Conservation (phyloP, 2,888 invertebrate species). For the Xestia rhomboidea region DNA sequence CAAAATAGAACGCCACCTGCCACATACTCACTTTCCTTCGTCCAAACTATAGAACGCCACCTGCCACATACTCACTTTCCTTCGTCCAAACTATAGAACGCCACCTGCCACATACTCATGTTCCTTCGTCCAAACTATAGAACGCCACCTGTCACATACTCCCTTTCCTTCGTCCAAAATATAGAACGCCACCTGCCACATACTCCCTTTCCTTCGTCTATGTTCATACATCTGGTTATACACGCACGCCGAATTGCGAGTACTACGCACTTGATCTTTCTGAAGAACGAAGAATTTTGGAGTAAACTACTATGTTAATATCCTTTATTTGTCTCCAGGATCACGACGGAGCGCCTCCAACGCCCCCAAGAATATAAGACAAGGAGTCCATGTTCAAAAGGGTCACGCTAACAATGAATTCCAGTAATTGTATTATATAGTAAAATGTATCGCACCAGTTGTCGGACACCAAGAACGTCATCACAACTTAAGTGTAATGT, state of each 20-base stretch:
- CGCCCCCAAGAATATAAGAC: conserved; percentile 85
- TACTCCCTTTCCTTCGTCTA: neutral
- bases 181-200: neutral
- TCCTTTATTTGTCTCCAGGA: conserved; percentile 76
- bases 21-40: neutral
- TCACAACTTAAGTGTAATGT: conserved; percentile 64
- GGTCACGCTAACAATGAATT: conserved; percentile 75
- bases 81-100: neutral
- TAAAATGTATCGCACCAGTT: conserved; percentile 61
- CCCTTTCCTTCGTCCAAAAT: neutral
- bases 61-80: neutral
- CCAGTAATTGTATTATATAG: conserved; percentile 79
- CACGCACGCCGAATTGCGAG: neutral
- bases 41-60: neutral
- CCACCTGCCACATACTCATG: neutral
- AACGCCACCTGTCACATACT: neutral
- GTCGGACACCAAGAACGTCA: conserved; percentile 60
- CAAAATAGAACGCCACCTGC: neutral
- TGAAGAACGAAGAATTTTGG: neutral
- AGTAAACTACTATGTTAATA: neutral
- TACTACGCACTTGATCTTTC: neutral
- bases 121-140: neutral
- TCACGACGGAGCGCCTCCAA: conserved; percentile 87
- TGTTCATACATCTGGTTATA: conserved; percentile 2
- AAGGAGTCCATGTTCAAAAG: conserved; percentile 59